Percentiles rank a stretch among this genome's conserved stretches.
Conservation (phyloP, 2,888 invertebrate genomes). For the Macrosiphum euphorbiae region DNA sequence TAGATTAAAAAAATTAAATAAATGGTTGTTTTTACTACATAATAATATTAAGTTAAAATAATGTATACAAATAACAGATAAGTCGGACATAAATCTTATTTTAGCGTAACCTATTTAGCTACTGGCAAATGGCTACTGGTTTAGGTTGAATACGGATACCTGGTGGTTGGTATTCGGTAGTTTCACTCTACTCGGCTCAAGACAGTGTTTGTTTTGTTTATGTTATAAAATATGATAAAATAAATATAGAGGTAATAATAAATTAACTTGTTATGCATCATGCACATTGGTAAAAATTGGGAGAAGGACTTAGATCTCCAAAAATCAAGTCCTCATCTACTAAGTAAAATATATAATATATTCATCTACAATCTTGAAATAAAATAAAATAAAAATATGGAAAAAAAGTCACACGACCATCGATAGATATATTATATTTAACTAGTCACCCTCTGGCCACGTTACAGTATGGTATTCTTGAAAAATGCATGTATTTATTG, state of each 20-base stretch:
- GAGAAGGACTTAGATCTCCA: not conserved
- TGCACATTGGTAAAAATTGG: not conserved
- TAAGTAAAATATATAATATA: not conserved
- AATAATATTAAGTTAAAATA: not conserved
- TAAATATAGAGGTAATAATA: not conserved
- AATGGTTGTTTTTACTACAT: not conserved
- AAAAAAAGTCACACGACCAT: not conserved
- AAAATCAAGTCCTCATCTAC: not conserved
- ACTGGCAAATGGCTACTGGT: not conserved
- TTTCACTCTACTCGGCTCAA: not conserved
- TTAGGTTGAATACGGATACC: not conserved
- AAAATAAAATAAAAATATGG: not conserved
- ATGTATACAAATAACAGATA: not conserved
- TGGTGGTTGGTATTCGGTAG: not conserved
- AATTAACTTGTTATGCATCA: not conserved
- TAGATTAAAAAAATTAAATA: not conserved
- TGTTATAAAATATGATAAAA: not conserved
- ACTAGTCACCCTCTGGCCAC: no score
- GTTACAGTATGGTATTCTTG: no score
- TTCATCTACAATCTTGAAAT: not conserved
- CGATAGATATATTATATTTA: no score
- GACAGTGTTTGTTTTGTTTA: not conserved
- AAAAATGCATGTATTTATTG: no score
- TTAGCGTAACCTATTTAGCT: not conserved
- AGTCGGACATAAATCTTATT: not conserved